phyloP scores from a whole-genome alignment of 2,797 vertebrate genomes.

The Xyrichtys novacula region DNA sequence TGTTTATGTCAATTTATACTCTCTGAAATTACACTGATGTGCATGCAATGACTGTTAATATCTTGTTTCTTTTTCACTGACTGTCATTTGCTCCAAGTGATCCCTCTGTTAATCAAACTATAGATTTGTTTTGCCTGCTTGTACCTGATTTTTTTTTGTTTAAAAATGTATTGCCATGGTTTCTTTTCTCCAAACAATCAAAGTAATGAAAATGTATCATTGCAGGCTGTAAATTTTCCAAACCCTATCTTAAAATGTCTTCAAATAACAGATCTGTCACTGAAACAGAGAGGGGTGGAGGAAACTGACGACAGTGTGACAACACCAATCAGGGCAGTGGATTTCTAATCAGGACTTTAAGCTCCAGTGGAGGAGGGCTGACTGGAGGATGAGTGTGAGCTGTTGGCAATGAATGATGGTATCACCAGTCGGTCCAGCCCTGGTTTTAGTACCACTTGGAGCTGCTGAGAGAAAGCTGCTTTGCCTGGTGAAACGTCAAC shows the following conservation, averaged over 20 bases:
- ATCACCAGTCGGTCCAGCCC: neutral
- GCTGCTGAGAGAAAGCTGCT: constrained; percentile 2
- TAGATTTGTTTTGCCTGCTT: neutral
- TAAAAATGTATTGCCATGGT: neutral
- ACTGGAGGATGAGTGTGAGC: neutral
- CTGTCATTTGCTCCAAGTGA: neutral
- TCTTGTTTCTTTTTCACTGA: neutral
- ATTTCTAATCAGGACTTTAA: neutral
- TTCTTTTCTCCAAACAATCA: neutral
- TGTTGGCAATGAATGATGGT: neutral
- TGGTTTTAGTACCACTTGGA: neutral
- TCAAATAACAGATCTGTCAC: neutral
- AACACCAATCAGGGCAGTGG: neutral
- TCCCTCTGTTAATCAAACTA: neutral
- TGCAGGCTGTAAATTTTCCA: neutral
- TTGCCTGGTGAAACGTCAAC: neutral
- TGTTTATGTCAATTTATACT: too few species aligned
- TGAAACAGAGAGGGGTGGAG: neutral
- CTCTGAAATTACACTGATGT: too few species aligned
- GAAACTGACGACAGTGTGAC: neutral
- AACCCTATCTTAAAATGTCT: neutral
- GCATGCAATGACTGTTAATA: neutral
- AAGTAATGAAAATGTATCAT: neutral
- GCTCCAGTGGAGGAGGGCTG: neutral
- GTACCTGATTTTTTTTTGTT: neutral